Evolutionary conservation across 2,797 vertebrate genomes (phyloP), one percentile per base, ranked within the genome.

Genomic region (Pangasius larnaudii): DNA sequence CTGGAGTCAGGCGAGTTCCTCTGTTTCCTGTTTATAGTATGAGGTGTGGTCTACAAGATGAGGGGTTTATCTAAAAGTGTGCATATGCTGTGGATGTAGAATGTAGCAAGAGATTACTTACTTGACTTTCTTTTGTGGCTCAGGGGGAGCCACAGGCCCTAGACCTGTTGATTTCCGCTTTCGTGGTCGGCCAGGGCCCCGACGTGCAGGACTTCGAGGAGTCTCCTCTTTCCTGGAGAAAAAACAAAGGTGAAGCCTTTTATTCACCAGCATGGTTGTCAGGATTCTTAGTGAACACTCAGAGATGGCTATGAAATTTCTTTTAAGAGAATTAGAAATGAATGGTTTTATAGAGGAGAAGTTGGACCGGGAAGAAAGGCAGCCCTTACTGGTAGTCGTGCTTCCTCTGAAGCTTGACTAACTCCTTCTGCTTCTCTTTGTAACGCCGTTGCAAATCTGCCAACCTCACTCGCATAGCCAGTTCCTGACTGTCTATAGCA

Each of bases 371-470:
- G 39, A 22, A 56, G 49, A 49, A 82, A 16, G 46, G 84, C 82
- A 87, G 39, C 30, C 91, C 97, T 74, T 95, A 99, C 98, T 98
- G 97, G 3, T 97, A 97, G 91, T 99, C 98, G 0, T 97, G 98
- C 87, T 97, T 97, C 91, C 98, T 96, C 92, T 98, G 98, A 91
- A 99, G 96, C 90, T 98, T 98, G 80, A 96, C 97, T 89, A 99
- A 94, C 93, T 99, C 98, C 84, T 97, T 96, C 93, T 99, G 98
- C 91, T 99, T 99, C 94, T 99, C 98, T 94, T 98, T 98, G 94
- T 99, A 99, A 87, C 96, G 96, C 30, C 97, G 94, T 93, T 99
- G 98, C 58, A 99, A 95, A 91, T 98, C 98, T 0, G 98, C 98
- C 93, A 99, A 91, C 90, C 96, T 97, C 93, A 99, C 93, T 10